A percentile compares a stretch with the other conserved stretches of the same genome.
Conservation (phyloP, 2,113 vertebrate species). For the Nettapus auritus region DNA sequence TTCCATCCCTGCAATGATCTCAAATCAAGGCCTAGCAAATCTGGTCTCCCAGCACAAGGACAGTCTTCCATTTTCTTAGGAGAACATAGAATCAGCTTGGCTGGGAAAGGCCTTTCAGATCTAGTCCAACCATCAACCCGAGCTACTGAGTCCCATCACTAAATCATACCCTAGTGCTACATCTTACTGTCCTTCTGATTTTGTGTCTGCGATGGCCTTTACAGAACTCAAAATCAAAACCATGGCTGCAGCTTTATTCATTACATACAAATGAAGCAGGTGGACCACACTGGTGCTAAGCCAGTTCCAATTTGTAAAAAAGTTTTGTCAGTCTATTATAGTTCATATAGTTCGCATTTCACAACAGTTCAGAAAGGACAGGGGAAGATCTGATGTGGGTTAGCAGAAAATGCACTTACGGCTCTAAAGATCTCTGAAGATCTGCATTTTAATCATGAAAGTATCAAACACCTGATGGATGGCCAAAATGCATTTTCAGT, state of each 20-base stretch:
- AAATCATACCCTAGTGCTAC: not conserved
- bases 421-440: not conserved
- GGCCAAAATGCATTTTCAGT: not conserved
- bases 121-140: not conserved
- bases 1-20: not conserved
- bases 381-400: not conserved
- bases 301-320: not conserved
- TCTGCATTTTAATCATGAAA: not conserved
- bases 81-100: not conserved
- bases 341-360: not conserved
- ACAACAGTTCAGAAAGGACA: not conserved
- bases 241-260: not conserved
- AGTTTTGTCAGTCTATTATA: not conserved
- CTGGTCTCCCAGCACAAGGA: not conserved
- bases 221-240: not conserved
- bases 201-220: not conserved
- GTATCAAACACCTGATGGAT: not conserved
- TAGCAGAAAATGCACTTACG: not conserved
- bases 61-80: not conserved
- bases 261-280: not conserved
- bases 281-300: not conserved
- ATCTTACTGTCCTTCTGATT: not conserved
- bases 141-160: not conserved
- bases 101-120: not conserved
- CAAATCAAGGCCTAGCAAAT: rapidly evolving